Evolutionary conservation across 2,113 vertebrate genomes (phyloP).

Genomic region (Pachyramphus minor): DNA sequence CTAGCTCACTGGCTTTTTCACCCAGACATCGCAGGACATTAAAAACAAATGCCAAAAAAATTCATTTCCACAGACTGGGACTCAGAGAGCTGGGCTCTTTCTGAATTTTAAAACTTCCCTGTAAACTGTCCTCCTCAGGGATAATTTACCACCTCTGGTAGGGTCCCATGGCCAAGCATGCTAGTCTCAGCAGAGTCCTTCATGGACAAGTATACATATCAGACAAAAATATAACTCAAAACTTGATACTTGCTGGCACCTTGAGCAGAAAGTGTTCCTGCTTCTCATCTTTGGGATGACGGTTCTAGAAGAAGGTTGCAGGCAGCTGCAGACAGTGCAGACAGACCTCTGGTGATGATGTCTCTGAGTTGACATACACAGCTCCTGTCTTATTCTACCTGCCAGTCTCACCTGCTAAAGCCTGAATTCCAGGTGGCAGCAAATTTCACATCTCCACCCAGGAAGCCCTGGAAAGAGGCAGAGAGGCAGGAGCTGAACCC

Average conservation of each 20-base stretch:
- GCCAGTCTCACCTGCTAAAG: not conserved
- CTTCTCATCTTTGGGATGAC: not conserved
- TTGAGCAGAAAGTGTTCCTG: not conserved
- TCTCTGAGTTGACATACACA: not conserved
- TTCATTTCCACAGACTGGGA: slow-evolving; percentile 2
- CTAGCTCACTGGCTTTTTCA: slow-evolving; percentile 43
- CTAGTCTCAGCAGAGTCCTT: not conserved
- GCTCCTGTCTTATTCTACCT: not conserved
- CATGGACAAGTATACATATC: not conserved
- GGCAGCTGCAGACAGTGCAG: not conserved
- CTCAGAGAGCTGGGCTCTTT: not conserved
- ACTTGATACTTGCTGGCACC: not conserved
- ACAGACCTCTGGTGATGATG: not conserved
- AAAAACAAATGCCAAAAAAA: slow-evolving; percentile 56
- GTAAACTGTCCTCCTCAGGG: not conserved
- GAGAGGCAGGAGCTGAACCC: not conserved
- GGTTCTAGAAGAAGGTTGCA: not conserved
- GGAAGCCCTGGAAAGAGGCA: not conserved
- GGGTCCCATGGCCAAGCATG: fast-evolving
- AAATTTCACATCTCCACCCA: not conserved
- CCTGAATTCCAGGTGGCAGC: not conserved
- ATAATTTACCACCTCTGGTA: not conserved
- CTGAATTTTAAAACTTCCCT: slow-evolving; percentile 18
- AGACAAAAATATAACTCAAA: slow-evolving; percentile 2
- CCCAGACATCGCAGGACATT: slow-evolving; percentile 56